These are phyloP conservation scores for Caenorhabditis panamensis DNA, from an alignment of 2,888 invertebrate genomes.

Conservation along the genomic window DNA sequence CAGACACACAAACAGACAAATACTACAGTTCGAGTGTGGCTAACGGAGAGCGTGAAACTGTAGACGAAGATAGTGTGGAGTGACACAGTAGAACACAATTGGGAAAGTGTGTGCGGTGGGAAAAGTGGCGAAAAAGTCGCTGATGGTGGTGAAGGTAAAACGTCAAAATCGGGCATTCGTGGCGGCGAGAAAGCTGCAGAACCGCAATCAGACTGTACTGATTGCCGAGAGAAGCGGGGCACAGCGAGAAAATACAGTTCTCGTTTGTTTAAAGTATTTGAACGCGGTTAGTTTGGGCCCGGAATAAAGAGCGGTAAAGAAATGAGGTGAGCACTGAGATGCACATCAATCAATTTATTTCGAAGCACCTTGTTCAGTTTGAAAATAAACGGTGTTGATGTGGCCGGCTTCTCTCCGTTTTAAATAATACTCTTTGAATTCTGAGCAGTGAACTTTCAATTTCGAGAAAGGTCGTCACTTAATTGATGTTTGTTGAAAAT, in stretches of 20 bases:
- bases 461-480: neutral
- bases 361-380: too few relatives aligned
- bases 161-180: conserved; percentile 54
- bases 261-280: conserved; percentile 61
- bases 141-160: conserved; percentile 38
- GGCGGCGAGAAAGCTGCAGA: neutral
- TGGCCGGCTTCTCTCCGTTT: neutral
- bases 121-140: conserved; percentile 25
- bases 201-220: conserved; percentile 28
- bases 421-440: neutral
- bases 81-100: conserved; percentile 40
- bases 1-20: conserved; percentile 58
- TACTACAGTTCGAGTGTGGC: conserved; percentile 52
- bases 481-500: neutral
- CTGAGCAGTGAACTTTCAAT: neutral
- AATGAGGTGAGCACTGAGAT: conserved; percentile 9
- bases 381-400: too few relatives aligned
- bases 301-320: neutral
- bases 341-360: too few relatives aligned
- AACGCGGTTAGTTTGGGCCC: conserved; percentile 42
- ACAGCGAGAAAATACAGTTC: conserved; percentile 42
- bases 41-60: conserved; percentile 27
- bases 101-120: conserved; percentile 29
- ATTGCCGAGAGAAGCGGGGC: conserved; percentile 40
- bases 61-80: conserved; percentile 33